Percentiles rank a stretch among this genome's conserved stretches.
Conservation (phyloP, 30 jellyfish, hydroid and myxozoan species). For the Rhopilema esculentum region DNA sequence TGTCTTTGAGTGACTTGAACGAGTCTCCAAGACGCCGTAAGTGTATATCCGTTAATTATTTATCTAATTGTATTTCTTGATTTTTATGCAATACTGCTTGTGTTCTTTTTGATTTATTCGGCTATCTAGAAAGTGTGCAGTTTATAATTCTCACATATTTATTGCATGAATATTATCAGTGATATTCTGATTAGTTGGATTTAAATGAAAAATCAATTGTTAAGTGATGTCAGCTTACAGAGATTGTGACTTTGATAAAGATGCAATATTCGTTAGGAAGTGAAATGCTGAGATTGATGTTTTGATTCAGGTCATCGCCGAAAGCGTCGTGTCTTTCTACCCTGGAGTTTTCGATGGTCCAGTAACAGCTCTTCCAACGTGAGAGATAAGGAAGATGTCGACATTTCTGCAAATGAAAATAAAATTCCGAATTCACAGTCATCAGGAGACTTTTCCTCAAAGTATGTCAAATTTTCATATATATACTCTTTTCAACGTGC, state of each 20-base stretch:
- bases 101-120: too few relatives aligned
- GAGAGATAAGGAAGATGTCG: conserved; percentile 11
- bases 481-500: neutral
- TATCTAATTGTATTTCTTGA: neutral
- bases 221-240: too few relatives aligned
- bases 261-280: too few relatives aligned
- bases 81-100: too few relatives aligned
- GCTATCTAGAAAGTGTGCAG: neutral
- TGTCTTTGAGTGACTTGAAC: conserved; percentile 53
- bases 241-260: too few relatives aligned
- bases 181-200: too few relatives aligned
- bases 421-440: conserved; percentile 24
- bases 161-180: too few relatives aligned
- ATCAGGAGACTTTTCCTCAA: neutral
- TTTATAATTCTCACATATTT: too few relatives aligned
- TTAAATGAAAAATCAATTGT: too few relatives aligned
- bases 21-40: conserved; percentile 9
- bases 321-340: conserved; percentile 45
- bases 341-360: conserved; percentile 55
- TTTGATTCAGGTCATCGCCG: conserved; percentile 30
- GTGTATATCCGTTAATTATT: neutral
- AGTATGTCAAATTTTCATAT: neutral
- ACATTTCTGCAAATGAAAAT: neutral
- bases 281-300: too few relatives aligned
- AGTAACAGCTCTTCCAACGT: conserved; percentile 23